Base-by-base conservation (phyloP, 2,888 invertebrate species). In the Sepioteuthis lessoniana region DNA sequence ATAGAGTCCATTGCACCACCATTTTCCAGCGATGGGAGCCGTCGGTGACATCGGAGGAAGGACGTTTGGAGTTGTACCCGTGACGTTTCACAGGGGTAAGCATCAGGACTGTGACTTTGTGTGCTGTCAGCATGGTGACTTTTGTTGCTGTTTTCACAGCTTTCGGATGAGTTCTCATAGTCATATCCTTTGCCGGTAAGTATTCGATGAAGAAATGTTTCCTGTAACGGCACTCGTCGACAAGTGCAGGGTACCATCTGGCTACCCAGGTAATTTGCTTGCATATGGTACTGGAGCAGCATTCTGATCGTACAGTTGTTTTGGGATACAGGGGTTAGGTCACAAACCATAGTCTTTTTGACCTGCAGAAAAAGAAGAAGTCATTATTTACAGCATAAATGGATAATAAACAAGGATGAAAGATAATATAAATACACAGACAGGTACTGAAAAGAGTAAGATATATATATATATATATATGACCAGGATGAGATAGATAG, bases 121-220 rank as follows among this genome's bases (percentile, higher is more conserved):
- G 76, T 76, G n/a, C 8, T n/a, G n/a, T 76, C 76, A n/a, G 8
- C 76, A 1, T 76, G n/a, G n/a, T 91, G 38, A 91, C 31, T 47
- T 91, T 31, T 31, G 91, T n/a, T 37, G 35, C 10, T 10, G 28
- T 35, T 16, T 1, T 95, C 47, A 96, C 93, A 94, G n/a, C n/a
- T n/a, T n/a, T 76, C 76, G 7, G 76, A 31, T 16, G 76, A 31
- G 76, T 95, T 95, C 94, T 96, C 96, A 94, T 96, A 96, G 94
- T 95, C 95, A 94, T 96, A 96, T 46, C 96, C 96, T 94, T 96
- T 95, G 13, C 96, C 96, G 91, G 95, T 96, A 42, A 96, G 94
- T 94, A 96, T 96, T 95, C 96, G 96, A 94, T 96, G 96, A 19
- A 96, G 95, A 93, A 96, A 96, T 19, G 96, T 95, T 90, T 96